Conservation (phyloP, 2,113 vertebrate species). For the Donacobius atricapilla region DNA sequence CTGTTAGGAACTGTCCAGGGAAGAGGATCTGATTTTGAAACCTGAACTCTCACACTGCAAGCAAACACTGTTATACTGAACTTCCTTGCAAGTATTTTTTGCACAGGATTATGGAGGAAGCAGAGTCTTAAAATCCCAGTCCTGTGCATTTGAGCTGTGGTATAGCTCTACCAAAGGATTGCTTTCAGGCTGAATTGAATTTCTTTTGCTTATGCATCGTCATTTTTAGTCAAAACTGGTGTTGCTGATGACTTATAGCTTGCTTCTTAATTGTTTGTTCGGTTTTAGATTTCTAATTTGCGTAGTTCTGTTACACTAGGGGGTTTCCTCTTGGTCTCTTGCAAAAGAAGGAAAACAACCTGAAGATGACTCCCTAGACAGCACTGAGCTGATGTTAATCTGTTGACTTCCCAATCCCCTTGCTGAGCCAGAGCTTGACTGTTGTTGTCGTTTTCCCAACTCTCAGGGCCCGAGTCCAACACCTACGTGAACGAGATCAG, state of each 20-base stretch:
- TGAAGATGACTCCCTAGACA: not conserved
- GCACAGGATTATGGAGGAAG: not conserved
- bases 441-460: not conserved
- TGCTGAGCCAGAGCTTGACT: not conserved
- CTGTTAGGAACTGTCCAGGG: not conserved
- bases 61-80: not conserved
- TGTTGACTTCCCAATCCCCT: not conserved
- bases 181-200: not conserved
- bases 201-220: not conserved
- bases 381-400: accelerated
- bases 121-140: not conserved
- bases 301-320: not conserved
- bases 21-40: not conserved
- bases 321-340: not conserved
- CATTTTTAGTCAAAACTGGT: not conserved
- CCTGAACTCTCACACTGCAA: not conserved
- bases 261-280: not conserved
- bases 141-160: not conserved
- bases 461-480: constrained; percentile 77
- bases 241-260: not conserved
- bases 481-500: constrained; percentile 78
- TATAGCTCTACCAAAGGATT: not conserved
- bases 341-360: not conserved
- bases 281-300: not conserved
- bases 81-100: not conserved